Evolutionary conservation across 2,113 vertebrate genomes (phyloP).

Genomic region (Struthio camelus): DNA sequence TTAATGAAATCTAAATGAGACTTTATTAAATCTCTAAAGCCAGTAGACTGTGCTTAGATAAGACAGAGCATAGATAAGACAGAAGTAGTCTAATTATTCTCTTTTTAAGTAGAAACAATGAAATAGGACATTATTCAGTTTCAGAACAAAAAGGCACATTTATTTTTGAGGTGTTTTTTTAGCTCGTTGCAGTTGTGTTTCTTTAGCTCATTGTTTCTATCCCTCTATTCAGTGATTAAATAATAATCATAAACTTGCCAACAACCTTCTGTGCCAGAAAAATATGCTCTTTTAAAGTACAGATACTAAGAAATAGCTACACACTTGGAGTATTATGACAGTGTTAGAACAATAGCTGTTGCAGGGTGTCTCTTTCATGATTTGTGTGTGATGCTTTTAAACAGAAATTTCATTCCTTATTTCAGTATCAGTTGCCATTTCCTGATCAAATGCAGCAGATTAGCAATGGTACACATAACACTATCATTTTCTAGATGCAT

Average conservation of each 20-base stretch:
- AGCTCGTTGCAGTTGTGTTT: background rate
- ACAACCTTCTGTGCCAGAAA: background rate
- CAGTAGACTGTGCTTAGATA: background rate
- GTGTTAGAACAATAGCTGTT: background rate
- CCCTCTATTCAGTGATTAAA: background rate
- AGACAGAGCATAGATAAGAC: background rate
- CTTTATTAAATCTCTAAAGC: background rate
- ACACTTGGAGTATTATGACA: background rate
- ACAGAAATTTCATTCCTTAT: background rate
- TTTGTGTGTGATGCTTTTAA: background rate
- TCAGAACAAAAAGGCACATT: background rate
- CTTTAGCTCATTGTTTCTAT: background rate
- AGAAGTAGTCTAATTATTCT: background rate
- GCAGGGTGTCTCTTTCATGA: background rate
- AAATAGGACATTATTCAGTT: background rate
- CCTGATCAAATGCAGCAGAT: background rate
- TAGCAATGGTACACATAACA: fast-evolving
- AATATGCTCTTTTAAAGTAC: background rate
- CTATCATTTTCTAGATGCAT: background rate
- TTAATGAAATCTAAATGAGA: background rate
- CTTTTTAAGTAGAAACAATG: background rate
- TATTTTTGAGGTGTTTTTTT: background rate
- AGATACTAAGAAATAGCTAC: background rate
- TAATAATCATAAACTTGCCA: background rate
- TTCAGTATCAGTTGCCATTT: background rate